Percentiles rank a stretch among this genome's conserved stretches.
Evolutionary conservation across 2,888 invertebrate species (phyloP).

Genomic region (Prenolepis imparis): DNA sequence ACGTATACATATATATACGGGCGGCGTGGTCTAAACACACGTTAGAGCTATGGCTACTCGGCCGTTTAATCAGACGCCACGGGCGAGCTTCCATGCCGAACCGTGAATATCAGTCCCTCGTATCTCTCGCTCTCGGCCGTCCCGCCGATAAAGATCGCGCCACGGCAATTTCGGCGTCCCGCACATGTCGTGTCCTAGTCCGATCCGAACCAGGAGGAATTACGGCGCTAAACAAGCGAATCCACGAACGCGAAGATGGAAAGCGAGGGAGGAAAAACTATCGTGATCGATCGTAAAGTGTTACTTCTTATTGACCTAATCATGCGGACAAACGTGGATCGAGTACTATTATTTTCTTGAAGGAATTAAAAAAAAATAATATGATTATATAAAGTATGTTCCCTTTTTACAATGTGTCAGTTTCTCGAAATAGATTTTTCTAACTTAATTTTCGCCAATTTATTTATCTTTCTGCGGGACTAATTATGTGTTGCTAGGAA

Average conservation of each 20-base stretch:
- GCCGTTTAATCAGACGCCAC: conserved; percentile 79
- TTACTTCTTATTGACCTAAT: conserved; percentile 59
- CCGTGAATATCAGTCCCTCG: conserved; percentile 83
- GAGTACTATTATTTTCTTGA: background rate
- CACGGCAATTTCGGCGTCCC: conserved; percentile 84
- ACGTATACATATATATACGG: conserved; percentile 23
- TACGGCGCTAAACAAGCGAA: conserved; percentile 67
- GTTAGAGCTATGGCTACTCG: conserved; percentile 76
- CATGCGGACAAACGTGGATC: conserved; percentile 4
- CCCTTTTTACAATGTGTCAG: background rate
- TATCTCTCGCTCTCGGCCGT: conserved; percentile 75
- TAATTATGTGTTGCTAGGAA: too few relatives aligned
- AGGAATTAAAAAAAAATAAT: background rate
- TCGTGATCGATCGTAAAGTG: conserved; percentile 60
- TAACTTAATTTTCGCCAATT: background rate
- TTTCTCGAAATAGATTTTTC: background rate
- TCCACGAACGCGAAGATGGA: conserved; percentile 40
- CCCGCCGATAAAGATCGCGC: conserved; percentile 82
- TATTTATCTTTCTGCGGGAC: background rate
- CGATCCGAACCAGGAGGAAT: conserved; percentile 71
- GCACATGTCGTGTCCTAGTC: conserved; percentile 84
- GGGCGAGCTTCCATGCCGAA: conserved; percentile 80
- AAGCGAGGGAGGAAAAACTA: conserved; percentile 51
- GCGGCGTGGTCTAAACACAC: conserved; percentile 72
- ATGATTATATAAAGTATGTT: too few relatives aligned